Conservation (phyloP, 2,797 vertebrate species). For the Gymnoscopelus microlampas region DNA sequence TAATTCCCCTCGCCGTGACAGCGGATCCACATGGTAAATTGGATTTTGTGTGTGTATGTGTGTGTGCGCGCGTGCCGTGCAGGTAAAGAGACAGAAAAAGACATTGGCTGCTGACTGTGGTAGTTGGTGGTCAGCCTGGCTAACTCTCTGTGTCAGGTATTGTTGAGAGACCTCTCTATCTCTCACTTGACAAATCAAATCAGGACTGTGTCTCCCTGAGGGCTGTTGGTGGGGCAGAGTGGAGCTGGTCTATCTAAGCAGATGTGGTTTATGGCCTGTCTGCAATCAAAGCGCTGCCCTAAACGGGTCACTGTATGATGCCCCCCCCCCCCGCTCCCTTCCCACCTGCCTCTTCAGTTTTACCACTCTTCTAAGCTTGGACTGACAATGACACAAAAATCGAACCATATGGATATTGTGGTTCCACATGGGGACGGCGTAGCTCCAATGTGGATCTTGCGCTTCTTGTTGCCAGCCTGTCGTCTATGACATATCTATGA, state of each 20-base stretch:
- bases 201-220: constrained; percentile 33
- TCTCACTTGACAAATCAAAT: constrained; percentile 71
- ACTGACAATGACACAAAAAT: constrained; percentile 1
- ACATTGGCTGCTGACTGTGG: constrained; percentile 18
- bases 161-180: constrained; percentile 55
- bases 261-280: constrained; percentile 48
- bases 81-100: constrained; percentile 64
- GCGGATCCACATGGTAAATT: constrained; percentile 77
- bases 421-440: no score
- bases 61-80: constrained; percentile 44
- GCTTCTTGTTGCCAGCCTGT: no score
- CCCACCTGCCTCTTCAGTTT: constrained; percentile 3
- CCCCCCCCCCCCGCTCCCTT: background rate
- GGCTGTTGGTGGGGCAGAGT: background rate
- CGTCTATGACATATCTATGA: no score
- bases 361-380: no score
- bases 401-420: background rate
- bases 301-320: constrained; percentile 15
- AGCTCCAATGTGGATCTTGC: no score
- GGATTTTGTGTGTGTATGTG: constrained; percentile 70
- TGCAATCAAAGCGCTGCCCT: constrained; percentile 51
- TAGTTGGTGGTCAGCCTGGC: constrained; percentile 38
- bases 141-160: constrained; percentile 67
- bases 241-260: constrained; percentile 24
- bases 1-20: constrained; percentile 76